These are phyloP conservation scores for Pyralis farinalis DNA, from an alignment of 2,888 invertebrate species.

Conservation along the genomic window DNA sequence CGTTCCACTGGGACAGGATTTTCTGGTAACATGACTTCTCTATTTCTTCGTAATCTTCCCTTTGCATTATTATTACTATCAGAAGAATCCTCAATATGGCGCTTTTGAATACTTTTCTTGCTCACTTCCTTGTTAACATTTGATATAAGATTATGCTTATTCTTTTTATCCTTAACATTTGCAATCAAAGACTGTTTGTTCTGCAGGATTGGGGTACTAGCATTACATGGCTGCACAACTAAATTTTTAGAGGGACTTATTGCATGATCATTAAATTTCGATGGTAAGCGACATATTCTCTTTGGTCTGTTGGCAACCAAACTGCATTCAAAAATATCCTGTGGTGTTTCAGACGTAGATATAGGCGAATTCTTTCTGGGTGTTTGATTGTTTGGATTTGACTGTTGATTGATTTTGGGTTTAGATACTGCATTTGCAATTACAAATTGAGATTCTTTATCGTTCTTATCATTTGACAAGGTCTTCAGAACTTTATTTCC, in stretches of 20 bases:
- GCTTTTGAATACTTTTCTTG: constrained; percentile 17
- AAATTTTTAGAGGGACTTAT: constrained; percentile 56
- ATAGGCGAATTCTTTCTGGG: constrained; percentile 14
- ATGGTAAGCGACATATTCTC: constrained; percentile 55
- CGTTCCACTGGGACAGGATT: not conserved
- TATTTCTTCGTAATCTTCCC: constrained; percentile 17
- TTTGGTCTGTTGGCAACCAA: constrained; percentile 46
- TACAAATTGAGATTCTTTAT: not conserved
- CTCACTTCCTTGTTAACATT: not conserved
- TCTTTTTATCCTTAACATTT: constrained; percentile 11
- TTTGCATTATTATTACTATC: constrained; percentile 51
- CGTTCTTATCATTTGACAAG: constrained; percentile 33
- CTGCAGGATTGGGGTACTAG: constrained; percentile 53
- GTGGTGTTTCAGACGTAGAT: constrained; percentile 35
- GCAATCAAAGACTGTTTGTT: constrained; percentile 19
- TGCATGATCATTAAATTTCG: constrained; percentile 56
- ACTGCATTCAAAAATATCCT: constrained; percentile 33
- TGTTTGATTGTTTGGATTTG: constrained; percentile 9
- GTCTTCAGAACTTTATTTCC: constrained; percentile 38
- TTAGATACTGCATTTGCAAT: not conserved
- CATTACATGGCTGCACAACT: constrained; percentile 50
- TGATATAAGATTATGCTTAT: constrained; percentile 5
- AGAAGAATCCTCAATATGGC: constrained; percentile 24
- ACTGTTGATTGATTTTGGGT: no score
- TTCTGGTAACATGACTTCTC: constrained; percentile 12